These are phyloP conservation scores for Gymnogyps californianus DNA, from an alignment of 2,113 vertebrate species.

Conservation along the genomic window DNA sequence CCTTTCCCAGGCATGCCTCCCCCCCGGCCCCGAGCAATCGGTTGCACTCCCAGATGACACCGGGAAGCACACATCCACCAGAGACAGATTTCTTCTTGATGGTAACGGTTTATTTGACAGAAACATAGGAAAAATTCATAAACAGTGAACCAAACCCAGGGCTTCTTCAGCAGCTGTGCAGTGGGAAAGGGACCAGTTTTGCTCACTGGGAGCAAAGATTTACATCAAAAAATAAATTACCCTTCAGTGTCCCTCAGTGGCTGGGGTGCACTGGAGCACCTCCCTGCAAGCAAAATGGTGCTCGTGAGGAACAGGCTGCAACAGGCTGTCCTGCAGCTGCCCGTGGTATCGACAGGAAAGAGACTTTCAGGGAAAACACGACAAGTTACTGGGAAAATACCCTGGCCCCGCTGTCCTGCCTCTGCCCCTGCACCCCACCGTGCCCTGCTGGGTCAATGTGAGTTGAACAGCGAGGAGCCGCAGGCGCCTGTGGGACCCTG, in stretches of 20 bases:
- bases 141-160: not conserved
- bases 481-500: not conserved
- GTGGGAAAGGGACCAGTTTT: not conserved
- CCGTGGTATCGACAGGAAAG: rapidly evolving
- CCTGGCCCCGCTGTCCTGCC: not conserved
- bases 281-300: not conserved
- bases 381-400: not conserved
- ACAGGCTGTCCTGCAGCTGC: not conserved
- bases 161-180: not conserved
- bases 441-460: not conserved
- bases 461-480: not conserved
- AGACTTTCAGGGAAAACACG: not conserved
- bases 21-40: not conserved
- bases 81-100: not conserved
- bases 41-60: rapidly evolving
- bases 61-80: not conserved
- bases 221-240: not conserved
- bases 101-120: not conserved
- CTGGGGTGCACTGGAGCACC: not conserved
- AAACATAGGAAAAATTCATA: not conserved
- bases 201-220: not conserved
- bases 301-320: not conserved
- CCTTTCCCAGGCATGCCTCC: not conserved
- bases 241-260: not conserved
- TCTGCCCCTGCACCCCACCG: not conserved